Percentiles rank a stretch among this genome's conserved stretches.
Conservation (phyloP, 2,888 invertebrate species). For the Drosophila multiciliata region DNA sequence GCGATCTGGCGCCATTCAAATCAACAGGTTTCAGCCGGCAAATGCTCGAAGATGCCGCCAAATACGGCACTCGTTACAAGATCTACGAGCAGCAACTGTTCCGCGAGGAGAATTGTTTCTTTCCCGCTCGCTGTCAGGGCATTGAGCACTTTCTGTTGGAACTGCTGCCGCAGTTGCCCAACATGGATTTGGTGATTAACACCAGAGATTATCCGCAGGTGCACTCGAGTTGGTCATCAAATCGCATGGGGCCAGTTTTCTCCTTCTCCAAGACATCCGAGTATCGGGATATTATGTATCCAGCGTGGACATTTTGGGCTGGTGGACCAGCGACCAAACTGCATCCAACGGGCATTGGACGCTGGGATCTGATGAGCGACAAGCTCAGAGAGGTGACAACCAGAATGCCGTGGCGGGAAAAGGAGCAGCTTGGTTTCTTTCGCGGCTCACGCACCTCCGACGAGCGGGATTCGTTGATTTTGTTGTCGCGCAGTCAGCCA, state of each 20-base stretch:
- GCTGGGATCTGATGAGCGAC: slow-evolving; percentile 94
- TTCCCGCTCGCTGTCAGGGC: slow-evolving; percentile 95
- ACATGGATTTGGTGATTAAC: slow-evolving; percentile 95
- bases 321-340: slow-evolving; percentile 98
- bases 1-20: slow-evolving; percentile 90
- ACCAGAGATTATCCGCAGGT: slow-evolving; percentile 97
- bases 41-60: slow-evolving; percentile 87
- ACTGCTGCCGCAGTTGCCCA: slow-evolving; percentile 89
- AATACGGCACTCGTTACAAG: slow-evolving; percentile 92
- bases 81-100: slow-evolving; percentile 92
- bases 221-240: slow-evolving; percentile 41
- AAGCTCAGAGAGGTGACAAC: slow-evolving; percentile 89
- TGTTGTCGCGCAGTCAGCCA: slow-evolving; percentile 91
- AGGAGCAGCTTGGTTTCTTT: slow-evolving; percentile 91
- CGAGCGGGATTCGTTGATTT: slow-evolving; percentile 94
- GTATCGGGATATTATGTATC: slow-evolving; percentile 96
- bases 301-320: slow-evolving; percentile 99
- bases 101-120: slow-evolving; percentile 94
- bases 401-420: slow-evolving; percentile 91
- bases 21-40: slow-evolving; percentile 89
- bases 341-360: slow-evolving; percentile 96
- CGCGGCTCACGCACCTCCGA: slow-evolving; percentile 97
- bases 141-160: slow-evolving; percentile 94
- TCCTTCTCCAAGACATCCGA: slow-evolving; percentile 96
- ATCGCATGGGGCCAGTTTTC: slow-evolving; percentile 89